Evolutionary conservation across 2,113 vertebrate genomes (phyloP).

Genomic region (Pterocles orientalis): DNA sequence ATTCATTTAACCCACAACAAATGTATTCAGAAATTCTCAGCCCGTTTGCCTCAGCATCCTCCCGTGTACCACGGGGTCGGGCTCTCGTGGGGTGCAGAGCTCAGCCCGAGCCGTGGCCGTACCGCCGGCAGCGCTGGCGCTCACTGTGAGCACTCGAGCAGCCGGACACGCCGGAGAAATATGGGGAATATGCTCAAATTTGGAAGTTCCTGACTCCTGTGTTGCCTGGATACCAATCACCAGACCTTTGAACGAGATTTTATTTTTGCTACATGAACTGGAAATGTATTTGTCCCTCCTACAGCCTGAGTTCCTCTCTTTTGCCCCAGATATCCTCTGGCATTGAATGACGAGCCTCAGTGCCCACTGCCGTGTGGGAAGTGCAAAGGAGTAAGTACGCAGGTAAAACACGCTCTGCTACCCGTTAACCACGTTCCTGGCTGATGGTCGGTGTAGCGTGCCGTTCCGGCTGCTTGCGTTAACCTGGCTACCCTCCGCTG

Average conservation of each 20-base stretch:
- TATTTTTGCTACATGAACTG: background rate
- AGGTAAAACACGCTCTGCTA: background rate
- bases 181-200: background rate
- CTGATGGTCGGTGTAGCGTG: rapidly evolving
- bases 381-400: background rate
- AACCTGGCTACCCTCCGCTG: background rate
- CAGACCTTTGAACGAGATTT: background rate
- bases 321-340: background rate
- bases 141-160: background rate
- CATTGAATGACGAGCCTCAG: background rate
- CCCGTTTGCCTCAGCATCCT: background rate
- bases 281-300: background rate
- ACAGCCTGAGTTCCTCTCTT: background rate
- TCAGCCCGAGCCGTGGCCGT: rapidly evolving
- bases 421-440: background rate
- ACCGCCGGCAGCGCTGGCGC: background rate
- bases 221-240: slow-evolving; percentile 46
- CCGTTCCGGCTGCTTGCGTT: background rate
- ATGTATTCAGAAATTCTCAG: background rate
- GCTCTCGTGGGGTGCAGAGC: background rate
- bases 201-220: background rate
- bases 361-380: background rate
- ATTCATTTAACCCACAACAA: background rate
- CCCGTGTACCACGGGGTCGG: background rate
- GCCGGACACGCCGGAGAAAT: background rate